These are phyloP conservation scores for Megaceryle alcyon DNA, from an alignment of 2,797 vertebrate genomes.

Conservation along the genomic window DNA sequence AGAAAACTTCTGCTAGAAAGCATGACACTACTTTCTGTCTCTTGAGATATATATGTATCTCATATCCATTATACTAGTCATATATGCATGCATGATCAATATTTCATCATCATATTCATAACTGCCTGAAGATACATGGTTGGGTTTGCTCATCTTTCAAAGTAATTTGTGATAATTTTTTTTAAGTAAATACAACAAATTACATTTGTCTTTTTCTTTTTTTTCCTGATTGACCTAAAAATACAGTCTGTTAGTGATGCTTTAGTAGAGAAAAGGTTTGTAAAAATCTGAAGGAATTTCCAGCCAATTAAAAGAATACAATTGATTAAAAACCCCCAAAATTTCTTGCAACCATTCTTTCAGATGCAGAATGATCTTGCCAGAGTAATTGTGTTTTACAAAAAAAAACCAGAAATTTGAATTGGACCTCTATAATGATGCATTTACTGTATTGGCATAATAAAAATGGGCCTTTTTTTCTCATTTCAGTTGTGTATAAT, in stretches of 20 bases:
- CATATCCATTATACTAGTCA: not conserved
- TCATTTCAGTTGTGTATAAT: not conserved
- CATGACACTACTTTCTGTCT: not conserved
- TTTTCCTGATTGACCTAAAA: not conserved
- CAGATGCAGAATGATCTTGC: not conserved
- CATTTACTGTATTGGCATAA: not conserved
- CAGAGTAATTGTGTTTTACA: not conserved
- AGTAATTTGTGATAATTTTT: not conserved
- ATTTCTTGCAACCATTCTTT: not conserved
- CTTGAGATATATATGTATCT: not conserved
- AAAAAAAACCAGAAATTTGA: not conserved
- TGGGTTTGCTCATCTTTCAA: not conserved
- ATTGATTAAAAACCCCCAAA: not conserved
- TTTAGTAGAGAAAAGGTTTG: not conserved
- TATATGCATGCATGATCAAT: not conserved
- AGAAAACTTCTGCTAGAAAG: not conserved
- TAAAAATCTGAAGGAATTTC: not conserved
- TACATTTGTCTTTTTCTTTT: not conserved
- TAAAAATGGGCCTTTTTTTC: not conserved
- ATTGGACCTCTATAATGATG: not conserved
- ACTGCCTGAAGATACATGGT: not conserved
- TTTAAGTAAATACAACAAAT: not conserved
- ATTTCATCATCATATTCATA: not conserved
- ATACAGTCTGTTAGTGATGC: not conserved
- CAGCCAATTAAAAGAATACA: not conserved